These are phyloP conservation scores for Noctua janthina DNA, from an alignment of 2,888 invertebrate species.

Conservation along the genomic window DNA sequence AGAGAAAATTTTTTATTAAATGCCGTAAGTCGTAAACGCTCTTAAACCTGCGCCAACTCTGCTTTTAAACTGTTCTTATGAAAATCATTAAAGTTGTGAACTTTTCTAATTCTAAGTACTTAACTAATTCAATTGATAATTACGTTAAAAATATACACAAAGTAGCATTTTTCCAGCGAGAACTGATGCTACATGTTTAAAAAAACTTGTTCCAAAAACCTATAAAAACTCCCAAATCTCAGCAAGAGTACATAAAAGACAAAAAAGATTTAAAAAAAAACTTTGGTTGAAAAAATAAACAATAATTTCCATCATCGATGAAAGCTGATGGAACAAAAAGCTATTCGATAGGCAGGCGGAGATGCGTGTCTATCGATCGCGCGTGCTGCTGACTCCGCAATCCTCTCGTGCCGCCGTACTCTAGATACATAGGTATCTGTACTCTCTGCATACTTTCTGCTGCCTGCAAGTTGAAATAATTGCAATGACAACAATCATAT, in stretches of 20 bases:
- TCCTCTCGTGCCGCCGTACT: conserved; percentile 58
- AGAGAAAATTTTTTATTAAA: too few relatives aligned
- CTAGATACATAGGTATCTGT: conserved; percentile 34
- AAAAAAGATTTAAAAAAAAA: background rate
- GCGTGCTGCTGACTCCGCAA: conserved; percentile 82
- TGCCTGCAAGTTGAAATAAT: conserved; percentile 15
- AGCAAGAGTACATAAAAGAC: background rate
- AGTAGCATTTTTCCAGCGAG: too few relatives aligned
- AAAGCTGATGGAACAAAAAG: conserved; percentile 72
- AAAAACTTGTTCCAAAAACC: background rate
- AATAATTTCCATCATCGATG: conserved; percentile 20
- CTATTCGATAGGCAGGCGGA: conserved; percentile 72
- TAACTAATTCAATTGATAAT: background rate
- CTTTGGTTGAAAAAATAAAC: background rate
- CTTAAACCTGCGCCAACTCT: too few relatives aligned
- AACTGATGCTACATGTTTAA: background rate
- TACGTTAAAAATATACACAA: too few relatives aligned
- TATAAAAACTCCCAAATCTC: background rate
- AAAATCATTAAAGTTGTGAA: background rate
- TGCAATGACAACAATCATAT: background rate
- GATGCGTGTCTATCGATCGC: conserved; percentile 85
- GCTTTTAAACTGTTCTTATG: background rate
- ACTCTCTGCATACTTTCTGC: conserved; percentile 29
- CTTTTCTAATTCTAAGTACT: background rate
- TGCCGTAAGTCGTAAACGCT: too few relatives aligned